phyloP scores from a whole-genome alignment of 2,797 vertebrate species.

The Poliocrania exsul region DNA sequence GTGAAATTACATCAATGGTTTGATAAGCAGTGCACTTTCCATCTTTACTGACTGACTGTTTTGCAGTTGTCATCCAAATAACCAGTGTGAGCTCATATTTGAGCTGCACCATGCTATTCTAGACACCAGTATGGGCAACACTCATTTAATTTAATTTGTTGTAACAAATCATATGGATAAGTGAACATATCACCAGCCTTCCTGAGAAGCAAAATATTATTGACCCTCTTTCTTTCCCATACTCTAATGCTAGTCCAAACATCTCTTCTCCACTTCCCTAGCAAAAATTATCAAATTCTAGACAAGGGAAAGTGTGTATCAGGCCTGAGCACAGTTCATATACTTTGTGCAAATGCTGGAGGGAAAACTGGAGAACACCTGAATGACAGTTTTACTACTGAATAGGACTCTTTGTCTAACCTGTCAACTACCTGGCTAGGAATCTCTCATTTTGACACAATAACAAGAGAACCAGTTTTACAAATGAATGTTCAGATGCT shows the following conservation, averaged over 20 bases:
- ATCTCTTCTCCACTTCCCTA: not conserved
- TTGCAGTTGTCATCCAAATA: not conserved
- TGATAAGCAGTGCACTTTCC: not conserved
- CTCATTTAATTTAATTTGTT: not conserved
- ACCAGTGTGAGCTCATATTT: not conserved
- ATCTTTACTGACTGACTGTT: not conserved
- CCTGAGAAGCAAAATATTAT: not conserved
- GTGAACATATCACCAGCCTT: not conserved
- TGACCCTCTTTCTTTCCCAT: not conserved
- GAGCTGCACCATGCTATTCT: not conserved
- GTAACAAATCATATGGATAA: not conserved
- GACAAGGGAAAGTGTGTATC: not conserved
- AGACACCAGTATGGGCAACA: not conserved
- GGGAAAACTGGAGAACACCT: conserved; percentile 67
- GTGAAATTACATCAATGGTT: not conserved
- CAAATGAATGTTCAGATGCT: conserved; percentile 36
- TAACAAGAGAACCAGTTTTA: conserved; percentile 67
- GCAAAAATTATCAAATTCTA: conserved; percentile 1
- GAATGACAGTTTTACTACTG: conserved; percentile 54
- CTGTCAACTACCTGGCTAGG: conserved; percentile 64
- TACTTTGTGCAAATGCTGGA: conserved; percentile 59
- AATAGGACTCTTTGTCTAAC: conserved; percentile 69
- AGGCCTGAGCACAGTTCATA: not conserved
- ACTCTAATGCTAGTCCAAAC: not conserved
- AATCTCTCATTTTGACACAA: conserved; percentile 68